Conservation (phyloP, 2,797 vertebrate species). For the Nothura maculosa region DNA sequence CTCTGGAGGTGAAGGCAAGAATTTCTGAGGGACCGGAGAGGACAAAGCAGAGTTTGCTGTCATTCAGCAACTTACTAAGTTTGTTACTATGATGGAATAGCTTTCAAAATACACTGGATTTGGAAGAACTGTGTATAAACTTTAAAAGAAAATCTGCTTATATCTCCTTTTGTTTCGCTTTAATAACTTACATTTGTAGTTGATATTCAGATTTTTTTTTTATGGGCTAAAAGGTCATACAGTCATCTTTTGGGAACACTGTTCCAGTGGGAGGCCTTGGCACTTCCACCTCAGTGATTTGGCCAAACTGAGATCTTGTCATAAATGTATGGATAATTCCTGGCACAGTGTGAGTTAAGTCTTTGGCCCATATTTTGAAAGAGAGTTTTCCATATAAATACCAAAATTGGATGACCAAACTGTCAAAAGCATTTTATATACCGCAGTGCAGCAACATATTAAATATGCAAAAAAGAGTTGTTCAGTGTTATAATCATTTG, state of each 20-base stretch:
- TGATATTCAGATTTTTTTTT: not conserved
- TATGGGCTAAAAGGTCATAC: not conserved
- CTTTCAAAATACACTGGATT: not conserved
- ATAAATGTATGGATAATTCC: not conserved
- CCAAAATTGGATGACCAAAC: not conserved
- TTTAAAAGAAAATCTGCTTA: not conserved
- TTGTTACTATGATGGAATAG: not conserved
- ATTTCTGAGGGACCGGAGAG: not conserved
- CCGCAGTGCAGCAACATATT: not conserved
- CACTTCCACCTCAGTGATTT: not conserved
- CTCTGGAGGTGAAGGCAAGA: not conserved
- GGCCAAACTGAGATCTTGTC: not conserved
- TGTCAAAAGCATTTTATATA: not conserved
- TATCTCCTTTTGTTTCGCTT: not conserved
- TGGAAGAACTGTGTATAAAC: not conserved
- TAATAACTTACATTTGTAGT: not conserved
- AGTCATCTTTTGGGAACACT: not conserved
- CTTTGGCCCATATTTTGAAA: not conserved
- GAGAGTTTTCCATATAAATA: not conserved
- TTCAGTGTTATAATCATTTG: not conserved
- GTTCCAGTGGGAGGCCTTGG: not conserved
- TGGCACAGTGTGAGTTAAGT: not conserved
- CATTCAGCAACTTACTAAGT: not conserved
- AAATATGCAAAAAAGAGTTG: not conserved
- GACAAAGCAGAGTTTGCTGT: not conserved